A percentile compares a stretch with the other conserved stretches of the same genome.
phyloP scores from a whole-genome alignment of 2,113 vertebrate species.

The Nothoprocta pentlandii region DNA sequence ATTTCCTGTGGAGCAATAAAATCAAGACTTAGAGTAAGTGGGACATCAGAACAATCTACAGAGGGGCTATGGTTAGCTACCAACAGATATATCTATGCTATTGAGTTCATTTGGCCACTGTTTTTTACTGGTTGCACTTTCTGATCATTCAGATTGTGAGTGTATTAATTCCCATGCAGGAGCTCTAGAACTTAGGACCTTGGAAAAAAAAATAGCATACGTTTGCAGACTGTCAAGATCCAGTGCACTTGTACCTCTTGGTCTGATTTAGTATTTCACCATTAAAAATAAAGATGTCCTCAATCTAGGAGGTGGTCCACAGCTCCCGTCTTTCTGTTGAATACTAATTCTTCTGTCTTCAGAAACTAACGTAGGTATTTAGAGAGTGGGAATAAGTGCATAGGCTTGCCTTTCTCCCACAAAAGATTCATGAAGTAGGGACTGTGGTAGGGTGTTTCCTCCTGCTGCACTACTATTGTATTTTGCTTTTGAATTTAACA shows the following conservation, averaged over 20 bases:
- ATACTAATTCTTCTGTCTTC: background rate
- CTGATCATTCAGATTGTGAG: background rate
- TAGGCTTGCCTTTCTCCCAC: background rate
- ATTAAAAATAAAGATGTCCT: background rate
- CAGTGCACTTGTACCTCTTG: background rate
- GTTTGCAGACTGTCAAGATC: background rate
- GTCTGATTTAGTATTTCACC: background rate
- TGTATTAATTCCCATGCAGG: background rate
- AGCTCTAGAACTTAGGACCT: background rate
- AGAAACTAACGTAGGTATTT: background rate
- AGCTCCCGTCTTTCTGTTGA: background rate
- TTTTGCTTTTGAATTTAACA: background rate
- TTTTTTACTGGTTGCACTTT: background rate
- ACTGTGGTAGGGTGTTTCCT: background rate
- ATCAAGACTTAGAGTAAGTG: background rate
- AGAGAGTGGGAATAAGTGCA: background rate
- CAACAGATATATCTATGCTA: background rate
- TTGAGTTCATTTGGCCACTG: background rate
- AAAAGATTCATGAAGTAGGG: background rate
- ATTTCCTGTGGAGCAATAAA: background rate
- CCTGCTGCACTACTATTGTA: background rate
- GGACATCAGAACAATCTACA: background rate
- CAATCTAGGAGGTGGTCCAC: background rate
- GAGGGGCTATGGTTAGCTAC: background rate
- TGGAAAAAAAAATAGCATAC: fast-evolving